These are phyloP conservation scores for Pithecia hirsuta DNA, from an alignment of 2,797 vertebrate species.

Conservation along the genomic window DNA sequence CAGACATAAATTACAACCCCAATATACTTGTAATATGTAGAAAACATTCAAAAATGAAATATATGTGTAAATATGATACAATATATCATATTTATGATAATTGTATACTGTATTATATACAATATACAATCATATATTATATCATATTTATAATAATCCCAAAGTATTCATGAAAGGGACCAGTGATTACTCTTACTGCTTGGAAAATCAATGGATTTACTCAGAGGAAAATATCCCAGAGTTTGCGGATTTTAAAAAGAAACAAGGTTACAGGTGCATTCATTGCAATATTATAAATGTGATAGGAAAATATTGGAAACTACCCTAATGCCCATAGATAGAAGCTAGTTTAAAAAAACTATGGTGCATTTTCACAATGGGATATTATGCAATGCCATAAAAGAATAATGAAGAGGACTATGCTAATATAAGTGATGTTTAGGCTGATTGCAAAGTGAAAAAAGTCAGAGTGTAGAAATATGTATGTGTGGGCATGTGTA, in stretches of 20 bases:
- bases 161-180: background rate
- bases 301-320: background rate
- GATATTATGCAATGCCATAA: background rate
- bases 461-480: background rate
- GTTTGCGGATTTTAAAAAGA: background rate
- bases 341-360: background rate
- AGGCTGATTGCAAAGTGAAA: background rate
- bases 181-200: background rate
- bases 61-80: background rate
- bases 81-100: background rate
- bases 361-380: background rate
- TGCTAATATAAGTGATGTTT: background rate
- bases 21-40: background rate
- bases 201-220: background rate
- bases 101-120: too few relatives aligned
- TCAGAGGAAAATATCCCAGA: background rate
- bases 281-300: background rate
- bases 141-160: background rate
- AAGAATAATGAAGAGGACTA: background rate
- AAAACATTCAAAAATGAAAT: background rate
- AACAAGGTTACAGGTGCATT: background rate
- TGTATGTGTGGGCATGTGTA: background rate
- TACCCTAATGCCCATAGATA: background rate
- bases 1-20: background rate
- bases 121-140: too few relatives aligned